These are phyloP conservation scores for Brenthis ino DNA, from an alignment of 2,888 invertebrate genomes.

Conservation along the genomic window DNA sequence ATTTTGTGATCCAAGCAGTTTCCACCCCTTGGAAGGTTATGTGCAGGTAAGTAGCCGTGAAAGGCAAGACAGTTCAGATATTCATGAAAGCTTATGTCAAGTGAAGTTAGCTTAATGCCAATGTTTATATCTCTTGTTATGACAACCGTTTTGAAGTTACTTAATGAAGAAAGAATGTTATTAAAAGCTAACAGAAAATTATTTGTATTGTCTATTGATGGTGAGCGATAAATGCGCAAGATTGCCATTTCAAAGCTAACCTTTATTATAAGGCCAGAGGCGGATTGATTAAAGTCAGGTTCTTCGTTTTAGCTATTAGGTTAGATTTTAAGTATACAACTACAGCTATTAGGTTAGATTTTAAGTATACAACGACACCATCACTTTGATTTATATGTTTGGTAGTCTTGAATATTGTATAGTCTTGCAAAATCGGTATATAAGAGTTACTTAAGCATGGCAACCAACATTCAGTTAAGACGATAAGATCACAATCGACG, in stretches of 20 bases:
- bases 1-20: conserved; percentile 25
- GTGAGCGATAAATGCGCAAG: conserved; percentile 17
- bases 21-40: conserved; percentile 3
- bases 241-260: not conserved
- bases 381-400: conserved; percentile 23
- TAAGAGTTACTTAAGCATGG: not conserved
- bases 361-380: conserved; percentile 20
- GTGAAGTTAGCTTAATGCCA: conserved; percentile 7
- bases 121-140: conserved; percentile 21
- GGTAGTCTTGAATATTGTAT: not conserved
- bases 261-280: conserved; percentile 8
- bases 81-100: not conserved
- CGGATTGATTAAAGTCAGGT: not conserved
- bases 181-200: conserved; percentile 12
- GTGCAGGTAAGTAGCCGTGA: conserved; percentile 13
- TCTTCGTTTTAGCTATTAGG: conserved; percentile 1
- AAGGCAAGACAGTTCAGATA: conserved; percentile 12
- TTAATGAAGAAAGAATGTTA: conserved; percentile 2
- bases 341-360: not conserved
- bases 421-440: not conserved
- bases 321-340: conserved; percentile 12
- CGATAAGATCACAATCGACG: conserved; percentile 38
- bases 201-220: not conserved
- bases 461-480: conserved; percentile 40
- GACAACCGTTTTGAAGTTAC: not conserved